These are phyloP conservation scores for Eupristina koningsbergeri DNA, from an alignment of 1,140 invertebrate genomes.

Conservation along the genomic window DNA sequence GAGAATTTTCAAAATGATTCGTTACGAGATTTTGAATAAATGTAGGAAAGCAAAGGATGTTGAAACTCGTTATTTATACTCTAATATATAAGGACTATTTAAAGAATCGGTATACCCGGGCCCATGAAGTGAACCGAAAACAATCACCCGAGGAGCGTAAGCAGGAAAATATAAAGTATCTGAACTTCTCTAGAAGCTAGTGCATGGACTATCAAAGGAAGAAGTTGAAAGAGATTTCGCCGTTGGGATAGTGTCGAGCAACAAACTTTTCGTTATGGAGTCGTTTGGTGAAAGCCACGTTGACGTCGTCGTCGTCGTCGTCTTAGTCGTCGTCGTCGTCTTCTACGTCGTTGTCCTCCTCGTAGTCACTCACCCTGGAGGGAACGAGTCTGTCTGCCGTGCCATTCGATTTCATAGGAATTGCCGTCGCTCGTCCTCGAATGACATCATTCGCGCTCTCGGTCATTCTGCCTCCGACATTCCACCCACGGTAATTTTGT, in stretches of 20 bases:
- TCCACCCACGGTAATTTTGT: constrained; percentile 1
- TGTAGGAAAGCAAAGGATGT: background rate
- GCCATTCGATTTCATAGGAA: constrained; percentile 48
- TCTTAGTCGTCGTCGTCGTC: constrained; percentile 4
- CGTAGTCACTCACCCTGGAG: background rate
- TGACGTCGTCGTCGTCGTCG: background rate
- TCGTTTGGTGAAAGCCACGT: constrained; percentile 35
- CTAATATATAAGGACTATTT: background rate
- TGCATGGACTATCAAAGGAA: background rate
- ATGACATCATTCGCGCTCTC: constrained; percentile 22
- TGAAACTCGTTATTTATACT: background rate
- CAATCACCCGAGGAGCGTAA: constrained; percentile 2
- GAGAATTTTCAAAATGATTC: too few species aligned
- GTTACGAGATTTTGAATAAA: background rate
- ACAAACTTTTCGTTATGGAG: constrained; percentile 40
- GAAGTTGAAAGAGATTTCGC: constrained; percentile 14
- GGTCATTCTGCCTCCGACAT: background rate
- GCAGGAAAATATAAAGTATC: constrained; percentile 43
- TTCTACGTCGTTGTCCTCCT: background rate
- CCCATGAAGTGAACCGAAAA: background rate
- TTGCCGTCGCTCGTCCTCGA: constrained; percentile 41
- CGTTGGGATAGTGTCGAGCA: background rate
- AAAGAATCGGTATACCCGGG: background rate
- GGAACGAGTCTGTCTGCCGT: background rate
- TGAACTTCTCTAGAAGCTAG: background rate